Percentiles rank a stretch among this genome's conserved stretches.
These are phyloP conservation scores for Sesia bembeciformis DNA, from an alignment of 2,888 invertebrate species.

Conservation along the genomic window DNA sequence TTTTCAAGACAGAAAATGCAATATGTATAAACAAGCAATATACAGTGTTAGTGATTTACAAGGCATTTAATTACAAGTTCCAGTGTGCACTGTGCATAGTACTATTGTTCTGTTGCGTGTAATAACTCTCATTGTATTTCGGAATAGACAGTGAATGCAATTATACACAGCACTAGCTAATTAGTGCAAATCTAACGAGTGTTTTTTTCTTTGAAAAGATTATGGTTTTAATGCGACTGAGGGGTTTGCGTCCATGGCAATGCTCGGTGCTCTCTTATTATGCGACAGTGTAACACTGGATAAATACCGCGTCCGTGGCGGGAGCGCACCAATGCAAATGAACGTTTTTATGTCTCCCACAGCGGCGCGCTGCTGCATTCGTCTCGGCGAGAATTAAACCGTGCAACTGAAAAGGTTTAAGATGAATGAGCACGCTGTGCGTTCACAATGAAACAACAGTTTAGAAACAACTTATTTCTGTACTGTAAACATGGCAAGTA, in stretches of 20 bases:
- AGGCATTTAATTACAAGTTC: not conserved
- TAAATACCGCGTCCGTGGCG: slow-evolving; percentile 48
- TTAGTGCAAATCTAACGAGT: slow-evolving; percentile 30
- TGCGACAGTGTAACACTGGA: slow-evolving; percentile 53
- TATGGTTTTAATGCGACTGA: slow-evolving; percentile 32
- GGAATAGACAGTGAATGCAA: not conserved
- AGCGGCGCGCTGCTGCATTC: slow-evolving; percentile 34
- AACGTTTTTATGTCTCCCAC: slow-evolving; percentile 52
- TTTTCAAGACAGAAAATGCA: not conserved
- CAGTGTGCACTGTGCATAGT: not conserved
- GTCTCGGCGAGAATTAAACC: slow-evolving; percentile 57
- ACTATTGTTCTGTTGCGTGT: not conserved
- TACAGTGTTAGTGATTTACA: not conserved
- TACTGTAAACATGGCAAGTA: not conserved
- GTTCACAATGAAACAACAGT: slow-evolving; percentile 60
- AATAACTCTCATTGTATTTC: not conserved
- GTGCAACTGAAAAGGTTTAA: slow-evolving; percentile 62
- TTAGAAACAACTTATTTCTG: slow-evolving; percentile 61
- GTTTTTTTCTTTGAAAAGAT: slow-evolving; percentile 34
- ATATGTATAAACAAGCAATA: not conserved
- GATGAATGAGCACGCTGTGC: slow-evolving; percentile 55
- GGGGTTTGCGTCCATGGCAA: slow-evolving; percentile 41
- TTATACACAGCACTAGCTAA: slow-evolving; percentile 22
- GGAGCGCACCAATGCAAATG: slow-evolving; percentile 60
- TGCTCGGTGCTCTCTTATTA: slow-evolving; percentile 53